Evolutionary conservation across 2,888 invertebrate genomes (phyloP), one percentile per base, ranked within the genome.

Genomic region (Synergus itoensis): DNA sequence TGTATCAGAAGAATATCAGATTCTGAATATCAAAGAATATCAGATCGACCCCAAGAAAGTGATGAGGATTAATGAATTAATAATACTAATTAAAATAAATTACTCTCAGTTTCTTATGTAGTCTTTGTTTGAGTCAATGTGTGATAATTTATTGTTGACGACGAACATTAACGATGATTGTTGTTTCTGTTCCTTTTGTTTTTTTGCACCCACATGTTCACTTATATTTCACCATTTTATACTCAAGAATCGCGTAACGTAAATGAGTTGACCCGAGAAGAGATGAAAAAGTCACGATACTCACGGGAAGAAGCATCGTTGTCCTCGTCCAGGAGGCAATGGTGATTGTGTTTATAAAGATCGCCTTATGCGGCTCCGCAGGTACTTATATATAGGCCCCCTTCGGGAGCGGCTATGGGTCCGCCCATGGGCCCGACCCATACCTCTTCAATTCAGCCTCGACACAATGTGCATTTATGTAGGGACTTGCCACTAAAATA

Each of bases 341-440:
- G 86, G 86, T 86, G 88, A 88, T 89, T 89, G 89, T 88, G 86
- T 89, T 79, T 91, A 87, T 88, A 89, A 84, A 88, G 88, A 90
- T 92, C 89, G 88, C 88, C 86, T 89, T 88, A 84, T 87, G 85
- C 87, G 77, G 86, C 85, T 84, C 69, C 82, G 87, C 86, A 85
- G 86, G 88, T 88, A 88, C 90, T 91, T 91, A 91, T 91, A 91
- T 91, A 91, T 91, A 92, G 91, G 88, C 87, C 88, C 90, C 89
- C 88, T 85, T 89, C 88, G 90, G 90, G 91, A 89, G 90, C 90
- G 91, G 89, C 90, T 82, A n/a, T n/a, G 87, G 91, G 88, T 87
- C 91, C 91, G 90, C 91, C 91, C 91, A 91, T 91, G 89, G 88
- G 88, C 89, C 88, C 90, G 87, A 89, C 90, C 90, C 90, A 88